Evolutionary conservation across 2,888 invertebrate genomes (phyloP).

Genomic region (Drosophila hamatofila): DNA sequence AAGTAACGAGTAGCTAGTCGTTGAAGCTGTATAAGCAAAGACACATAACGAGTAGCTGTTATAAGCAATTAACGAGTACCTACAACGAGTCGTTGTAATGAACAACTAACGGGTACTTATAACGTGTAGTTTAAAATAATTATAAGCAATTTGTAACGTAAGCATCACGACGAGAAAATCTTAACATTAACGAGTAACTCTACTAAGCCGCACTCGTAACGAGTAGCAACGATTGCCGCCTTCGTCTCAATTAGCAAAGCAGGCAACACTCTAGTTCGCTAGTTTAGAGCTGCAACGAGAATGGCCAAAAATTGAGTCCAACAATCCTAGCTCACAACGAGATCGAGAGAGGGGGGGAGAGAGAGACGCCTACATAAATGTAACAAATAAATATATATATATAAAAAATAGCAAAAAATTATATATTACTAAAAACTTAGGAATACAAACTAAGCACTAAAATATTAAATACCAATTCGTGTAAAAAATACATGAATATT

Average conservation of each 20-base stretch:
- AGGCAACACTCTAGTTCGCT: neutral
- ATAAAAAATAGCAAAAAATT: neutral
- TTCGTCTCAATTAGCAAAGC: neutral
- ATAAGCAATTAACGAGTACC: neutral
- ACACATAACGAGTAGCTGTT: neutral
- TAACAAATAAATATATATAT: conserved; percentile 30
- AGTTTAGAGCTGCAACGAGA: neutral
- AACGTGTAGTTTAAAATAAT: neutral
- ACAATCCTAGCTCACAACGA: conserved; percentile 28
- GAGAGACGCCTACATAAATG: conserved; percentile 21
- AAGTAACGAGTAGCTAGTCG: neutral
- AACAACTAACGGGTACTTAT: conserved; percentile 1
- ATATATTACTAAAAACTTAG: conserved; percentile 70
- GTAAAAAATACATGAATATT: conserved; percentile 50
- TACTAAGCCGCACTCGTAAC: neutral
- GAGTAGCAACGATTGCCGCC: neutral
- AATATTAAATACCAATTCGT: conserved; percentile 69
- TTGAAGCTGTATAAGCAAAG: neutral
- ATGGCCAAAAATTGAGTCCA: neutral
- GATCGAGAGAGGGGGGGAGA: conserved; percentile 15
- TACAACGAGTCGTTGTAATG: neutral
- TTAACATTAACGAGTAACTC: neutral
- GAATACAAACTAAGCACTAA: conserved; percentile 38
- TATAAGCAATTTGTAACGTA: neutral
- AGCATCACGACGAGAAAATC: neutral